A percentile compares a stretch with the other conserved stretches of the same genome.
These are phyloP conservation scores for Silurus glanis DNA, from an alignment of 2,113 vertebrate genomes.

Conservation along the genomic window DNA sequence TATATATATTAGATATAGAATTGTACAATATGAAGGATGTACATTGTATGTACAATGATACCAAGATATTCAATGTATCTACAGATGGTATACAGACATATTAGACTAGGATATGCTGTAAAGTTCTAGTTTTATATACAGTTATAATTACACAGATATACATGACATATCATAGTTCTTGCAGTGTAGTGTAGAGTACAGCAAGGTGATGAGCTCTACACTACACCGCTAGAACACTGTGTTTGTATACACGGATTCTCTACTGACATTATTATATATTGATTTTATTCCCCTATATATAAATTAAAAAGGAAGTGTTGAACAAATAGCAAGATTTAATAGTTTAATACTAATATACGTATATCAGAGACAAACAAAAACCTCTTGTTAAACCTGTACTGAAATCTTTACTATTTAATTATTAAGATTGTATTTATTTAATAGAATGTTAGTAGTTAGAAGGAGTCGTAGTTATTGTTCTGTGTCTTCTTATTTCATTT, in stretches of 20 bases:
- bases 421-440: neutral
- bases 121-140: too few relatives aligned
- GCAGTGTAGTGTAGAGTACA: too few relatives aligned
- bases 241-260: neutral
- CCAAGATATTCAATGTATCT: too few relatives aligned
- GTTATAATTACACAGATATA: too few relatives aligned
- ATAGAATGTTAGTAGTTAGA: neutral
- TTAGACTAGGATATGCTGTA: too few relatives aligned
- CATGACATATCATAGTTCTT: too few relatives aligned
- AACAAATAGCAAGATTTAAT: neutral
- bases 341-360: neutral
- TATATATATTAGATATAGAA: too few relatives aligned
- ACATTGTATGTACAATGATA: too few relatives aligned
- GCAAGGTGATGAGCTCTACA: too few relatives aligned
- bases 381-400: neutral
- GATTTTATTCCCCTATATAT: neutral
- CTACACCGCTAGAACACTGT: too few relatives aligned
- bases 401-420: neutral
- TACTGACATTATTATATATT: neutral
- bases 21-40: too few relatives aligned
- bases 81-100: too few relatives aligned
- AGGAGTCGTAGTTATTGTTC: neutral
- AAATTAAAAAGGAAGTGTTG: neutral
- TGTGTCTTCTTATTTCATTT: neutral
- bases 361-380: neutral